These are phyloP conservation scores for Bujurquina vittata DNA, from an alignment of 2,113 vertebrate genomes.

Conservation along the genomic window DNA sequence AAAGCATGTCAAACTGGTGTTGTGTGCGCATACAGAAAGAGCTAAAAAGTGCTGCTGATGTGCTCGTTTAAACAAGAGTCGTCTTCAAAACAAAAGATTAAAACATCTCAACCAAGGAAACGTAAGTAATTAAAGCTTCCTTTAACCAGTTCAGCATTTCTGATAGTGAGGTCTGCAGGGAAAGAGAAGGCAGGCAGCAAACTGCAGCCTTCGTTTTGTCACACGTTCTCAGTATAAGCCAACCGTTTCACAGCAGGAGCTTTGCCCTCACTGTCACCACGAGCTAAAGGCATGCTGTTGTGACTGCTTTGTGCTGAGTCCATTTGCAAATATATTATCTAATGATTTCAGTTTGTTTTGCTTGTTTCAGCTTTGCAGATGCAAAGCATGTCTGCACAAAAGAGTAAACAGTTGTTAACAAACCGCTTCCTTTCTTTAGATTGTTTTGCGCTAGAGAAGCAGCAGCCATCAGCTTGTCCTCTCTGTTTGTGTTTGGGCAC, in stretches of 20 bases:
- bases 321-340: background rate
- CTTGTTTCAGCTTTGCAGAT: background rate
- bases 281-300: background rate
- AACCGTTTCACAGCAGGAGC: background rate
- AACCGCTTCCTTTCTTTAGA: background rate
- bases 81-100: background rate
- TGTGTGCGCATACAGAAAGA: background rate
- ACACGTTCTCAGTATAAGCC: background rate
- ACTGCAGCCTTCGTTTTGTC: background rate
- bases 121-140: background rate
- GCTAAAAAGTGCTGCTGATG: slow-evolving; percentile 8
- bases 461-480: background rate
- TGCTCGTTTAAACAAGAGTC: slow-evolving; percentile 21
- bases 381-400: background rate
- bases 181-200: background rate
- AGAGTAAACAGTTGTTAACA: background rate
- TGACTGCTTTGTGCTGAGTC: background rate
- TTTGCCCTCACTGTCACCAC: background rate
- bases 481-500: background rate
- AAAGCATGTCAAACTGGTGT: fast-evolving
- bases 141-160: background rate
- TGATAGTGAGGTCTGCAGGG: background rate
- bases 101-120: background rate
- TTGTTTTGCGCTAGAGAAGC: background rate
- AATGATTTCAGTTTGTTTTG: background rate